A percentile compares a stretch with the other conserved stretches of the same genome.
phyloP scores from a whole-genome alignment of 1,140 invertebrate genomes.

The Paraescarpia echinospica region DNA sequence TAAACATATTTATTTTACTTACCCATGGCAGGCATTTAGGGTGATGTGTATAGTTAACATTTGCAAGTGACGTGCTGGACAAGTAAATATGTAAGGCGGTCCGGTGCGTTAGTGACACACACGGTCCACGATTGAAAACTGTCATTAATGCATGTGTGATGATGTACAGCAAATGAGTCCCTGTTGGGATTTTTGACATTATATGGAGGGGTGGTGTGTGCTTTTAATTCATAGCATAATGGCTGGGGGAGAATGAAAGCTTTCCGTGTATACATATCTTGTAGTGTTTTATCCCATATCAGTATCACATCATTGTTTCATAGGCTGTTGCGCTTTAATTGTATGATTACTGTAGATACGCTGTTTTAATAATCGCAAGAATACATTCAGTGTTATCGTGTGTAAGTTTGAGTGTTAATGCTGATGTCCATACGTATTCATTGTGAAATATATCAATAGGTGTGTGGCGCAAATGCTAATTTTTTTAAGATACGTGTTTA shows the following conservation, averaged over 20 bases:
- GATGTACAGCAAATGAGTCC: background rate
- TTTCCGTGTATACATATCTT: background rate
- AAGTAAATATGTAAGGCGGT: background rate
- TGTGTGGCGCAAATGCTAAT: background rate
- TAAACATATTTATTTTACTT: background rate
- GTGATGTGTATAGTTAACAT: background rate
- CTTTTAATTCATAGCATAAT: background rate
- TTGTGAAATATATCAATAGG: background rate
- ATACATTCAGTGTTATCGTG: background rate
- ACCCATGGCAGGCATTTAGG: background rate
- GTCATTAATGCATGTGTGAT: background rate
- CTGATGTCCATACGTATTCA: background rate
- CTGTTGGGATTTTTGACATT: background rate
- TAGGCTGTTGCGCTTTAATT: background rate
- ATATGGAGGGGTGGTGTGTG: background rate
- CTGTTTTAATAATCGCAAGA: background rate
- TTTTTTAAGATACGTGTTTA: background rate
- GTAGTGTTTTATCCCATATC: background rate
- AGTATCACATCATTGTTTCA: background rate
- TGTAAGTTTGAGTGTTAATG: background rate
- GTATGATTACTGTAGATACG: background rate
- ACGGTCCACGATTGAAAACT: background rate
- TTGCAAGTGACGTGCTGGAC: background rate
- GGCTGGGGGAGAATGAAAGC: background rate
- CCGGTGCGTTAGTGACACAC: background rate